Base-by-base conservation (phyloP, 2,888 invertebrate genomes). In the Synanthedon myopaeformis region DNA sequence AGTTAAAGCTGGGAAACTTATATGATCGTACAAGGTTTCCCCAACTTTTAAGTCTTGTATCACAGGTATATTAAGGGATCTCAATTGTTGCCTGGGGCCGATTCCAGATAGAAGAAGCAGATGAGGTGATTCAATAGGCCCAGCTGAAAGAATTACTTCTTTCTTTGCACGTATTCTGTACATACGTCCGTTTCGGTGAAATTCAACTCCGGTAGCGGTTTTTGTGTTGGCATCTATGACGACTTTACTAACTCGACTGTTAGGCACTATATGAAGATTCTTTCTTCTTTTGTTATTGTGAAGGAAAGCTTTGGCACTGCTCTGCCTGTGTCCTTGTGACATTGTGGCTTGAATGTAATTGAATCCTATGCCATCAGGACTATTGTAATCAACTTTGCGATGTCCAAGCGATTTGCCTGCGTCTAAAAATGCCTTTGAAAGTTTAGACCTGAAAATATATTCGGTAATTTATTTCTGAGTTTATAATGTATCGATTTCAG, bases 121-220 rank as follows among this genome's bases (percentile, higher is more conserved):
- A 73, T 96, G 94, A 0, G 96, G 93, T 0, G 94, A 92, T 74
- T 93, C 94, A 58, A 96, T 91, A 0, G 94, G 91, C 0, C 96
- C 94, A 1, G 92, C 93, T 8, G 92, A 91, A 6, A 90, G 62
- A 50, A 91, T 83, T 0, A 90, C 89, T 71, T 91, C 91, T 60
- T 89, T 90, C 1, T 70, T 78, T 5, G 85, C 85, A 57, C 62
- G 61, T 49, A 85, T 79, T 59, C 68, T 65, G 58, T 81, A 82
- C 3, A 91, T 49, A 87, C 91, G 61, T 14, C 79, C 77, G 17
- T 76, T 77, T 58, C 70, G 77, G 41, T 71, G 61, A 56, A 82
- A 82, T 64, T 80, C 75, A 1, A 85, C 78, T 3, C 84, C 85
- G 4, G 63, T 56, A 10, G 83, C 83, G 11, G 70, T 76, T 67